phyloP scores from a whole-genome alignment of 23 tunicate species.

The Styela clava region DNA sequence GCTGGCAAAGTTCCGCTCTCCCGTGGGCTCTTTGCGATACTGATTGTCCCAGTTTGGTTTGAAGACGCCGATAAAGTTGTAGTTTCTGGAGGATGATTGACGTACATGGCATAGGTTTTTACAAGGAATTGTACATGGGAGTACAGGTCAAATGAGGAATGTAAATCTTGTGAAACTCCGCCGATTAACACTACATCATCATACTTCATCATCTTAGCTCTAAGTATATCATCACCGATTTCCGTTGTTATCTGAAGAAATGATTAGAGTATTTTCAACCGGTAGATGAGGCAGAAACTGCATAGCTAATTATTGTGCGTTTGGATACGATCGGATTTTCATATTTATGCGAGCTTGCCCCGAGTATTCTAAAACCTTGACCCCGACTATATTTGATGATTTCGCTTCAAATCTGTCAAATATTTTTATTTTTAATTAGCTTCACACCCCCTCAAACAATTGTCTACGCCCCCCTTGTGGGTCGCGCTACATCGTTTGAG shows the following conservation, averaged over 20 bases:
- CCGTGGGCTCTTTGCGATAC: not conserved
- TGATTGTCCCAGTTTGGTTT: not conserved
- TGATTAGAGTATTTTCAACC: not conserved
- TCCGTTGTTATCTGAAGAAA: slow-evolving; percentile 11
- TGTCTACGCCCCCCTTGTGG: no score
- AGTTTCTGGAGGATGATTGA: slow-evolving; percentile 7
- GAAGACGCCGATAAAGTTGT: not conserved
- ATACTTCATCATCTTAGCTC: slow-evolving; percentile 21
- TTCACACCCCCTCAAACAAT: no score
- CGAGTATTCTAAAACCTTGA: no score
- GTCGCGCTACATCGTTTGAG: no score
- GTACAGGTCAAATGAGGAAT: not conserved
- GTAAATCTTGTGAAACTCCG: not conserved
- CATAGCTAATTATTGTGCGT: no score
- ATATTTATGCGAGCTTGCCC: no score
- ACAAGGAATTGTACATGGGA: not conserved
- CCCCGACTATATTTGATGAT: no score
- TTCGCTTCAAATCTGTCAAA: no score
- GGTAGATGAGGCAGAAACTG: no score
- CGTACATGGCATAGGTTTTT: not conserved
- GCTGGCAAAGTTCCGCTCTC: not conserved
- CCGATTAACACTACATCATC: slow-evolving; percentile 21
- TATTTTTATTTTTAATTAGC: no score
- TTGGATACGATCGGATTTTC: no score
- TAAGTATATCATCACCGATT: slow-evolving; percentile 10